Evolutionary conservation across 2,797 vertebrate species (phyloP), one percentile per base, ranked within the genome.

Genomic region (Myotis daubentonii): DNA sequence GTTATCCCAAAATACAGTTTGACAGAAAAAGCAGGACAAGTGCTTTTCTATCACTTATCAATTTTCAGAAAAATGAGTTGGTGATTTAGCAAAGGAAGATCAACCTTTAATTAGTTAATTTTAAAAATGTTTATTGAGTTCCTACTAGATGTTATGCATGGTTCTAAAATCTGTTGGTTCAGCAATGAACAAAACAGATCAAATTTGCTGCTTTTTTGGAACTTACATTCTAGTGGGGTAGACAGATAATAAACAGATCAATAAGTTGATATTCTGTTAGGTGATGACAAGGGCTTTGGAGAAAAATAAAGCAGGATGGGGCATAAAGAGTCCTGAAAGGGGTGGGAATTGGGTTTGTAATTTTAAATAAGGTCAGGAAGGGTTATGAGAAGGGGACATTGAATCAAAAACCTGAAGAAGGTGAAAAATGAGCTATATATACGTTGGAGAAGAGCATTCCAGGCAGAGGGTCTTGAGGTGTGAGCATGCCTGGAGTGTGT

Each of bases 121-220:
- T 86, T 89, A 57, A 84, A 83, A 30, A 51, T 80, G 75, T 91
- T 80, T 81, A 90, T 19, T 78, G 93, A 86, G 36, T 80, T 88
- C 60, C 57, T 79, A 16, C 33, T 87, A 2, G 57, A 55, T 41
- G 36, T 44, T 81, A 33, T n/a, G 28, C 30, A 15, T 80, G 53
- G 19, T 71, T 86, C 36, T 89, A 75, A 76, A 84, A 74, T 65
- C 33, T 82, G 36, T 25, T 79, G 44, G 55, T 78, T 91, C 11
- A 51, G 53, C 79, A 65, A 36, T 36, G 55, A 94, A 68, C 20
- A 60, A 30, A 85, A 57, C 2, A 49, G 44, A 25, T 28, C 13
- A 41, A 51, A 70, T 4, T 25, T 2, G 0, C 8, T 93, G 70
- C 65, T 65, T 97, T 87, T 79, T 51, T 66, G 19, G 71, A 83